Base-by-base conservation (phyloP, 2,888 invertebrate species). In the Caenorhabditis sp. region DNA sequence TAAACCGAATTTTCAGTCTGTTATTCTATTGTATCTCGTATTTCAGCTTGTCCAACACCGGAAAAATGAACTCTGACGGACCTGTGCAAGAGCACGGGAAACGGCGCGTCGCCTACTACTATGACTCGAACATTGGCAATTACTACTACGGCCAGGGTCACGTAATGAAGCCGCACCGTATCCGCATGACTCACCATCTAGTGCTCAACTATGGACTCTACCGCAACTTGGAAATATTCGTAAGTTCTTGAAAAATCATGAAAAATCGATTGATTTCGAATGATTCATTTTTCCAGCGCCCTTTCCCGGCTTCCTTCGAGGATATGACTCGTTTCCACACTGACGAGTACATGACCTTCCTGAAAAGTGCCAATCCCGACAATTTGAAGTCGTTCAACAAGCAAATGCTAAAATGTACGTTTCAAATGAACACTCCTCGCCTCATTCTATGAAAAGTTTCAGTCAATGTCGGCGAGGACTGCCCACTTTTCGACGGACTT, bases 311-410 rank as follows among this genome's bases (percentile, higher is more conserved):
- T 9, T 96, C 96, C 8, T 95, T 96, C 62, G 98, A 99, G 90
- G 99, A 99, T 91, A 98, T 99, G 97, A 98, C 98, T 4, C 97
- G 97, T 90, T 99, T 98, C 90, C 99, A 99, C 91, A 97, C 96
- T 52, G 98, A 99, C 91, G 99, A 99, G 89, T 99, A 99, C 90
- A 96, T 99, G 83, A 92, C 96, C 81, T 99, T 99, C 89, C 91
- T 99, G 74, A 92, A 96, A 55, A 96, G 95, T 71, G 98, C 99
- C 85, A 92, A 96, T 81, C 99, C 99, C 7, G 99, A 99, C 89
- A 99, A 99, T 89, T 96, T 99, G 95, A 94, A 95, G 0, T 96
- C 98, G 90, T 99, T 96, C 90, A 98, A 97, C 90, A 99, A 98
- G 90, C 96, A 96, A 90, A 99, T 99, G 99, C 96, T 97, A 90